phyloP scores from a whole-genome alignment of 2,113 vertebrate species.

The Vulpes lagopus region DNA sequence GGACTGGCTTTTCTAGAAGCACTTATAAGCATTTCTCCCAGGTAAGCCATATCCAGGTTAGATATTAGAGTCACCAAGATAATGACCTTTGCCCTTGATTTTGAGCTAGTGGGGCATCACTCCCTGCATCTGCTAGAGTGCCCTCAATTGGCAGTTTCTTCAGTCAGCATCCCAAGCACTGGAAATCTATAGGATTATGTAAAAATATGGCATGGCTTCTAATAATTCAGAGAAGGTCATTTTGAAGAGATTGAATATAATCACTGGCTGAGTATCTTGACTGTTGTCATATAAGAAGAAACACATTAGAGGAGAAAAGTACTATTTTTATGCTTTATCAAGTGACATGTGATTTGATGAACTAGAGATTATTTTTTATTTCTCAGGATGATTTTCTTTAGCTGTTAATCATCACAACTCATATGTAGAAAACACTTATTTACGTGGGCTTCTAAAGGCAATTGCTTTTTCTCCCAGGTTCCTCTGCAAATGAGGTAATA shows the following conservation, averaged over 20 bases:
- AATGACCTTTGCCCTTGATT: not conserved
- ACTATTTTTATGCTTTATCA: not conserved
- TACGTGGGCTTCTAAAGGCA: not conserved
- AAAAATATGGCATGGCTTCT: not conserved
- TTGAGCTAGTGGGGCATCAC: not conserved
- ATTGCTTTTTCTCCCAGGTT: not conserved
- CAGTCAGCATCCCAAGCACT: not conserved
- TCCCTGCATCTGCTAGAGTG: not conserved
- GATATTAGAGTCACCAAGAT: not conserved
- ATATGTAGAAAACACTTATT: not conserved
- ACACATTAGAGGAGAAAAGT: not conserved
- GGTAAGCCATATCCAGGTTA: not conserved
- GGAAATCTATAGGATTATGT: not conserved
- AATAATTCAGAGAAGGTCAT: not conserved
- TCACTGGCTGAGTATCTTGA: not conserved
- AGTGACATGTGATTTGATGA: not conserved
- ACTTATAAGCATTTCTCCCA: not conserved
- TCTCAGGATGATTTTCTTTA: not conserved
- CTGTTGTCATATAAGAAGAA: not conserved
- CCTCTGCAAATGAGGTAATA: not conserved
- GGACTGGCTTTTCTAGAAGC: no score
- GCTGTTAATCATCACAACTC: not conserved
- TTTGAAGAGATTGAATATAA: slow-evolving; percentile 17
- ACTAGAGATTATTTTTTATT: not conserved
- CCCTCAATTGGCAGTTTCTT: not conserved